These are phyloP conservation scores for Phaenicophaeus curvirostris DNA, from an alignment of 2,797 vertebrate species.

Conservation along the genomic window DNA sequence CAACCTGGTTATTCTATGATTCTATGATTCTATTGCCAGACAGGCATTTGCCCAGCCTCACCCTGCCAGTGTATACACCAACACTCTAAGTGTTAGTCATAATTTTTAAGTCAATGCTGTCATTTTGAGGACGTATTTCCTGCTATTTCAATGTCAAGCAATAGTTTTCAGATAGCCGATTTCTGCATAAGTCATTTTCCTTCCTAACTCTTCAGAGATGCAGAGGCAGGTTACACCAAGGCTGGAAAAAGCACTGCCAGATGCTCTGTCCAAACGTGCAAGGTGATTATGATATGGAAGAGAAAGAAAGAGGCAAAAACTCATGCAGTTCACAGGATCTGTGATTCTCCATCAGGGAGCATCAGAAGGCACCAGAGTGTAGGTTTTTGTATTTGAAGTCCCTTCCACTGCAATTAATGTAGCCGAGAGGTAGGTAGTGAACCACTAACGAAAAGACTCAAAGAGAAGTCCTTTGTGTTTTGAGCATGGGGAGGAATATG, in stretches of 20 bases:
- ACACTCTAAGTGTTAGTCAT: not conserved
- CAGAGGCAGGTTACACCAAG: not conserved
- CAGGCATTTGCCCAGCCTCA: not conserved
- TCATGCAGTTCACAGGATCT: not conserved
- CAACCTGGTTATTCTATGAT: no score
- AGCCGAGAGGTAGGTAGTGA: not conserved
- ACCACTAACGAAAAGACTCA: not conserved
- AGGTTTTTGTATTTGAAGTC: not conserved
- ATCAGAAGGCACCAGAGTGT: not conserved
- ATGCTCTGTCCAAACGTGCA: not conserved
- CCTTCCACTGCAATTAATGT: not conserved
- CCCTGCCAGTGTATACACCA: no score
- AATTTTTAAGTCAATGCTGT: not conserved
- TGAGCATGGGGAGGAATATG: not conserved
- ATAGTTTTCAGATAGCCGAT: not conserved
- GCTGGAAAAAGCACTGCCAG: not conserved
- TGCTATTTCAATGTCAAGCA: not conserved
- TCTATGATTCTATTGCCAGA: no score
- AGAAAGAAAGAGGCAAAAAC: not conserved
- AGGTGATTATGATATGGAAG: not conserved
- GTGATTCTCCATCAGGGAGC: not conserved
- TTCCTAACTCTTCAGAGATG: not conserved
- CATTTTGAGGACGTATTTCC: not conserved
- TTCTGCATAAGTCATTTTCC: not conserved
- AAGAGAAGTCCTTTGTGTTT: not conserved